A percentile compares a stretch with the other conserved stretches of the same genome.
Conservation (phyloP, 2,113 vertebrate genomes). For the Potamarius usumacintae region DNA sequence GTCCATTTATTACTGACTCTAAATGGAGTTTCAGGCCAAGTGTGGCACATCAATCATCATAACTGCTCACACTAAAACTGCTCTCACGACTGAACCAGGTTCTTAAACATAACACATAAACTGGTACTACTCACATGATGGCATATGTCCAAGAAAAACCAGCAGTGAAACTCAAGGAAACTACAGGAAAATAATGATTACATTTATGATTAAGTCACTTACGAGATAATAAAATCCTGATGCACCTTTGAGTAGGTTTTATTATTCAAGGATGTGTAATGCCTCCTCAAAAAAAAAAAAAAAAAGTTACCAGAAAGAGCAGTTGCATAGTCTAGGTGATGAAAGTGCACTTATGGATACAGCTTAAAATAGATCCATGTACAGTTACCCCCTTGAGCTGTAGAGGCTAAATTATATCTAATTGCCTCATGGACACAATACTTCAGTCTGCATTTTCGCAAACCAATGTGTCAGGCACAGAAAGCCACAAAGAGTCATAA, state of each 20-base stretch:
- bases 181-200: background rate
- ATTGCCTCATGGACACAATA: conserved; percentile 29
- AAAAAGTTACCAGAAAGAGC: background rate
- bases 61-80: background rate
- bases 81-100: background rate
- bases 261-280: background rate
- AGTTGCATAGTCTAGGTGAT: background rate
- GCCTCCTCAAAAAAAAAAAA: background rate
- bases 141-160: background rate
- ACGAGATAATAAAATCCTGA: background rate
- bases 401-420: conserved; percentile 24
- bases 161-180: background rate
- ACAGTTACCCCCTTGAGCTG: background rate
- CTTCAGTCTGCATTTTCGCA: background rate
- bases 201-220: background rate
- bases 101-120: background rate
- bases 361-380: conserved; percentile 17
- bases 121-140: background rate
- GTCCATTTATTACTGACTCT: conserved; percentile 36
- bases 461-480: background rate
- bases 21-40: conserved; percentile 37
- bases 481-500: background rate
- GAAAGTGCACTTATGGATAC: conserved; percentile 6
- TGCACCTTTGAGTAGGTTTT: background rate
- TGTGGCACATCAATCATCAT: conserved; percentile 31